phyloP scores from a whole-genome alignment of 2,888 invertebrate species.

The Apocheima hispidaria region DNA sequence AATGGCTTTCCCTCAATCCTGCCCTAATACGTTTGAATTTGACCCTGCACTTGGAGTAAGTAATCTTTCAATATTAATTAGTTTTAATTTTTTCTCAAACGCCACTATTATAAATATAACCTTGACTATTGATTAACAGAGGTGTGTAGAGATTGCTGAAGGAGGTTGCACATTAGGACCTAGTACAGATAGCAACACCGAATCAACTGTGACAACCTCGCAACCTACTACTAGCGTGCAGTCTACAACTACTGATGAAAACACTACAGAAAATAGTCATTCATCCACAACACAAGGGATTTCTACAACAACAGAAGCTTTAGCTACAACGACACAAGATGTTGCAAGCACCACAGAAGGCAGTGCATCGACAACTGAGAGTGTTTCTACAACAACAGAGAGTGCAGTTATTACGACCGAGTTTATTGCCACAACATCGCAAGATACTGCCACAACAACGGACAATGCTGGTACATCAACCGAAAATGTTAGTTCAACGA shows the following conservation, averaged over 20 bases:
- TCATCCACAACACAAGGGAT: neutral
- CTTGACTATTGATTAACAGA: no score
- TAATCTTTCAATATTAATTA: neutral
- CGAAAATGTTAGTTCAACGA: neutral
- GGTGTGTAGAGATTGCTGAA: conserved; percentile 5
- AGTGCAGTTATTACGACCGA: neutral
- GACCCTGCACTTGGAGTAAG: neutral
- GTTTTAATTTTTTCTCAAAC: no score
- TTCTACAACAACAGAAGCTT: neutral
- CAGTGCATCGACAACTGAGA: neutral
- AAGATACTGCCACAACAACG: neutral
- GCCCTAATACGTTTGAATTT: conserved; percentile 10
- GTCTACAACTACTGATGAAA: neutral
- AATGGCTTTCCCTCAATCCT: conserved; percentile 2
- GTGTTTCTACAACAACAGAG: conserved; percentile 3
- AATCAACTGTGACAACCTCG: neutral
- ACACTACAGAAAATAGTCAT: neutral
- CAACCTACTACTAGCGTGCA: neutral
- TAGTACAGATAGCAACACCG: neutral
- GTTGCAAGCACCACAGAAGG: neutral
- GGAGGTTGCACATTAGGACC: conserved; percentile 22
- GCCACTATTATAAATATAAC: no score
- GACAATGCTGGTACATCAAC: neutral
- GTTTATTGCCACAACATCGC: neutral
- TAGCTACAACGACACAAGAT: neutral